Evolutionary conservation across 2,797 vertebrate genomes (phyloP).

Genomic region (Pantherophis vulpinus): DNA sequence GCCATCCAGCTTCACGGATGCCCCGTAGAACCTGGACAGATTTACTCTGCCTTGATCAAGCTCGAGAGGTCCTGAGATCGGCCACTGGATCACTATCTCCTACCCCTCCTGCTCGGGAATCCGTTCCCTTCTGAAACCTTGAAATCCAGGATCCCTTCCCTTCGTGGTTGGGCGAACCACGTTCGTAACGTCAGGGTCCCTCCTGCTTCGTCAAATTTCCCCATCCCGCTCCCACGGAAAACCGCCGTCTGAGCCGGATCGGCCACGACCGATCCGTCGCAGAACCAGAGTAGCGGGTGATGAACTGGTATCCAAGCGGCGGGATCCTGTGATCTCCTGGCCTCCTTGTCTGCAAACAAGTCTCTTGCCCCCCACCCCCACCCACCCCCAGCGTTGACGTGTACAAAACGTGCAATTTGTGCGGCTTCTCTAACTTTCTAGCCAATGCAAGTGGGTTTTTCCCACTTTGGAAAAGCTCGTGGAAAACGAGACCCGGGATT

Average conservation of each 20-base stretch:
- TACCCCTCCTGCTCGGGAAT: background rate
- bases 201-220: background rate
- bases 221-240: background rate
- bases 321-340: too few species aligned
- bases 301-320: background rate
- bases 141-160: background rate
- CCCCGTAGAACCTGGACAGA: background rate
- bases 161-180: too few species aligned
- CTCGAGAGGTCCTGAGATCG: background rate
- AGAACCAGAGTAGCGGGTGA: background rate
- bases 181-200: background rate
- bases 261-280: background rate
- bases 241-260: too few species aligned
- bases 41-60: background rate
- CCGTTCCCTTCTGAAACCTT: background rate
- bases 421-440: constrained; percentile 55
- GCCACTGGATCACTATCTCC: background rate
- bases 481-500: constrained; percentile 60
- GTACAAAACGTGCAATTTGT: constrained; percentile 19
- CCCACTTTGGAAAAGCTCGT: background rate
- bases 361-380: background rate
- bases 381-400: background rate
- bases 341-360: background rate
- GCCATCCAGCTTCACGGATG: constrained; percentile 43
- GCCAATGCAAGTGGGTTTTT: constrained; percentile 38